phyloP scores from a whole-genome alignment of 2,797 vertebrate genomes.

The Platyrinchus mystaceus region DNA sequence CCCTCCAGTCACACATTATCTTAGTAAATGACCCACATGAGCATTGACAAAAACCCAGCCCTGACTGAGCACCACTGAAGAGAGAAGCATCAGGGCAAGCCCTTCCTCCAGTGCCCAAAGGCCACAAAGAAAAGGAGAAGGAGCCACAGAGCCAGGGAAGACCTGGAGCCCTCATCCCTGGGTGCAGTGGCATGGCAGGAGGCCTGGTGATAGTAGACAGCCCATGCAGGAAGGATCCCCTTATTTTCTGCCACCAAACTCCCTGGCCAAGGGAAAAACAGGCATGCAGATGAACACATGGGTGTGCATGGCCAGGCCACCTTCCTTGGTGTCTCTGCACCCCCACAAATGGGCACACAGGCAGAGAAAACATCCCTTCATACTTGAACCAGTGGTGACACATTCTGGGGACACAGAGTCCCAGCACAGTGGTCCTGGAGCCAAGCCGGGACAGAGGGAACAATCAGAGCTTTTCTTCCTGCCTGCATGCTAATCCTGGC shows the following conservation, averaged over 20 bases:
- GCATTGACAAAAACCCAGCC: not conserved
- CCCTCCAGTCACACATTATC: not conserved
- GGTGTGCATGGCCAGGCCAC: accelerated
- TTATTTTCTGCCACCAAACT: not conserved
- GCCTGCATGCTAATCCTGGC: not conserved
- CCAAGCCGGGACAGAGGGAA: not conserved
- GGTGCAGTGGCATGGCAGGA: not conserved
- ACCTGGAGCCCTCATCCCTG: accelerated
- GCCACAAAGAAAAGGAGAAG: not conserved
- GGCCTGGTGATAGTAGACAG: not conserved
- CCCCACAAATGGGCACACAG: not conserved
- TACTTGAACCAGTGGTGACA: not conserved
- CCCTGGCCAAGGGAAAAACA: not conserved
- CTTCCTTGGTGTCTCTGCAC: not conserved
- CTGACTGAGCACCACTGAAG: not conserved
- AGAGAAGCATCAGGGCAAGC: not conserved
- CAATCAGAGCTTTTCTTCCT: constrained; percentile 43
- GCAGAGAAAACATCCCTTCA: not conserved
- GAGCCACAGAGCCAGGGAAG: not conserved
- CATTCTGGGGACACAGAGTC: constrained; percentile 4
- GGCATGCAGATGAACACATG: accelerated
- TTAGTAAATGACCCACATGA: not conserved
- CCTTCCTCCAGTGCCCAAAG: not conserved
- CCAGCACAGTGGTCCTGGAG: not conserved
- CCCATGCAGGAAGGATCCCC: not conserved